Conservation (phyloP, 2,888 invertebrate species). For the Spicauda simplicius region DNA sequence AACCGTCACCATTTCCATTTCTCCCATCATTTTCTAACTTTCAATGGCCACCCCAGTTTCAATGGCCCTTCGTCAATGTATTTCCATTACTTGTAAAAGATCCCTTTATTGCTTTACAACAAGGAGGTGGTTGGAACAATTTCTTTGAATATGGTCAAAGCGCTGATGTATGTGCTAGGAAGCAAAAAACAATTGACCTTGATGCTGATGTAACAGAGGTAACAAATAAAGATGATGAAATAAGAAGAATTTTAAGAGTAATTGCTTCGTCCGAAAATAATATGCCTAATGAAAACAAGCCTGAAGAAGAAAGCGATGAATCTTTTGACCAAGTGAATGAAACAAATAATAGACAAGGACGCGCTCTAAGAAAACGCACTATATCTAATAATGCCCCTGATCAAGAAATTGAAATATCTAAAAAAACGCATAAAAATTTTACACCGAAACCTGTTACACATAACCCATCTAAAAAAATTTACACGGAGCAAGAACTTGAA, state of each 20-base stretch:
- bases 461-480: conserved; percentile 56
- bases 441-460: conserved; percentile 50
- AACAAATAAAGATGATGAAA: conserved; percentile 27
- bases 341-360: conserved; percentile 55
- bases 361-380: conserved; percentile 67
- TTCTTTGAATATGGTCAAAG: conserved; percentile 85
- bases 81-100: conserved; percentile 86
- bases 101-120: conserved; percentile 78
- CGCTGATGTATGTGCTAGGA: conserved; percentile 79
- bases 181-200: conserved; percentile 58
- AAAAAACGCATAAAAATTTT: conserved; percentile 59
- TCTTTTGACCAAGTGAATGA: conserved; percentile 15
- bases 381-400: conserved; percentile 50
- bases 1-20: conserved; percentile 45
- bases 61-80: conserved; percentile 80
- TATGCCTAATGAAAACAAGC: conserved; percentile 43
- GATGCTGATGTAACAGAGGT: conserved; percentile 23
- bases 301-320: conserved; percentile 33
- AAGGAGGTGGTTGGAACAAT: conserved; percentile 80
- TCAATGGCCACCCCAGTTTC: conserved; percentile 57
- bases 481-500: conserved; percentile 46
- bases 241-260: neutral
- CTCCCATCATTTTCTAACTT: conserved; percentile 42
- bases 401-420: conserved; percentile 53
- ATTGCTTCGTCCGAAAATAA: conserved; percentile 4